Conservation (phyloP, 64 coral and sea anemone species). For the Actinia equina region DNA sequence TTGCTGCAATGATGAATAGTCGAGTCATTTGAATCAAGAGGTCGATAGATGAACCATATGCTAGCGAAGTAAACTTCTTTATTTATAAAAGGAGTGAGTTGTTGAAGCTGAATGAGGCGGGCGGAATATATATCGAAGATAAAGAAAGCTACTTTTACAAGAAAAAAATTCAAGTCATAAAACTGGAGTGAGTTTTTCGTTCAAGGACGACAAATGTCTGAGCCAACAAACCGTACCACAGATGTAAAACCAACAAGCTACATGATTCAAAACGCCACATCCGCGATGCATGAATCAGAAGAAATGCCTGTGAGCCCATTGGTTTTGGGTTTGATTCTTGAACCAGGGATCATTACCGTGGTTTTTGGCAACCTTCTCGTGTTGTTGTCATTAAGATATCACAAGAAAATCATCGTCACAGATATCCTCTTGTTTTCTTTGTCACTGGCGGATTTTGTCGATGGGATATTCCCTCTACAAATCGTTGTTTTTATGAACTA, state of each 20-base stretch:
- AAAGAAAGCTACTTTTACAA: background rate
- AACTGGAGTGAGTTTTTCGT: background rate
- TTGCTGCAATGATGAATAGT: background rate
- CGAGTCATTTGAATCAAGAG: background rate
- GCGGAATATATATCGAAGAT: background rate
- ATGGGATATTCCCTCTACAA: constrained; percentile 64
- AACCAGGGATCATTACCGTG: constrained; percentile 37
- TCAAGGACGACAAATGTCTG: background rate
- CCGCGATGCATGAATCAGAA: background rate
- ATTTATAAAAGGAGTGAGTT: background rate
- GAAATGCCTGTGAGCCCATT: constrained; percentile 19
- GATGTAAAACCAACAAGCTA: background rate
- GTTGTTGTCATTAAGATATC: constrained; percentile 41
- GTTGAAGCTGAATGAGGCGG: background rate
- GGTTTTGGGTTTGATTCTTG: constrained; percentile 45
- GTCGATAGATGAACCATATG: background rate
- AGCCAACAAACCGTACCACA: background rate
- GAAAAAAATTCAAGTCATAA: too few relatives aligned
- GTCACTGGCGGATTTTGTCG: constrained; percentile 77
- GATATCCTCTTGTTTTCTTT: constrained; percentile 83
- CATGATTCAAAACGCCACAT: background rate
- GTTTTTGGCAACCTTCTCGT: constrained; percentile 71
- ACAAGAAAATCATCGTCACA: constrained; percentile 62
- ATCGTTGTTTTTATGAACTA: constrained; percentile 81
- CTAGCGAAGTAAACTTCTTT: too few relatives aligned